These are phyloP conservation scores for Phyllotreta striolata DNA, from an alignment of 2,888 invertebrate species.

Conservation along the genomic window DNA sequence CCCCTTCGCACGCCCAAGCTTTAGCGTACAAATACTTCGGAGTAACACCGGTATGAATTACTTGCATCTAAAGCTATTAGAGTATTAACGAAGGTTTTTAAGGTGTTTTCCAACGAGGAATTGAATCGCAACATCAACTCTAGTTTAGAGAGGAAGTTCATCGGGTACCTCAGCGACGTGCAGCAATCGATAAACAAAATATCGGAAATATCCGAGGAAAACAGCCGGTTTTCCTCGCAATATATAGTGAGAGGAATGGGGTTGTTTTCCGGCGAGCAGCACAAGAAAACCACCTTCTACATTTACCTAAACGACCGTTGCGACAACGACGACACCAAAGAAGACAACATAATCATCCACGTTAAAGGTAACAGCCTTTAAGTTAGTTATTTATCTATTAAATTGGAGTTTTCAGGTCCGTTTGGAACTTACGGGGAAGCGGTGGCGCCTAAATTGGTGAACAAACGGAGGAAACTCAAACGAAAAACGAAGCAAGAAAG, in stretches of 20 bases:
- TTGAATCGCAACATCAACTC: conserved; percentile 63
- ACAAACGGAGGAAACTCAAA: conserved; percentile 16
- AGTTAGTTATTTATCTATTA: background rate
- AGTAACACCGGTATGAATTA: conserved; percentile 68
- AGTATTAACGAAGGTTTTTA: conserved; percentile 50
- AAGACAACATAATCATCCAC: conserved; percentile 50
- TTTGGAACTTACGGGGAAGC: conserved; percentile 53
- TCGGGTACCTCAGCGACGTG: conserved; percentile 64
- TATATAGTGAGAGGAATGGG: conserved; percentile 71
- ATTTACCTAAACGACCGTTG: conserved; percentile 60
- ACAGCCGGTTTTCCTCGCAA: conserved; percentile 56
- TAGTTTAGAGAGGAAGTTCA: conserved; percentile 67
- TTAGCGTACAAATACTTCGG: conserved; percentile 70
- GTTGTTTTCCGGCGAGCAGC: conserved; percentile 66
- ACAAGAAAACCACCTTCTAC: conserved; percentile 67
- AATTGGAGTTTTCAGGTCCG: conserved; percentile 47
- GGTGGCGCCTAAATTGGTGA: conserved; percentile 44
- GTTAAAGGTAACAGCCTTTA: conserved; percentile 43
- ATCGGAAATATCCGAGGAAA: conserved; percentile 40
- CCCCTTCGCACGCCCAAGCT: conserved; percentile 67
- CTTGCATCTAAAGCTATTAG: background rate
- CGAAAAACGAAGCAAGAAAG: conserved; percentile 15
- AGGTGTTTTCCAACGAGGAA: conserved; percentile 68
- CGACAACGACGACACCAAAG: conserved; percentile 33
- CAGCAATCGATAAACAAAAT: conserved; percentile 56